Evolutionary conservation across 1,140 invertebrate species (phyloP), one percentile per base, ranked within the genome.

Genomic region (Linepithema humile): DNA sequence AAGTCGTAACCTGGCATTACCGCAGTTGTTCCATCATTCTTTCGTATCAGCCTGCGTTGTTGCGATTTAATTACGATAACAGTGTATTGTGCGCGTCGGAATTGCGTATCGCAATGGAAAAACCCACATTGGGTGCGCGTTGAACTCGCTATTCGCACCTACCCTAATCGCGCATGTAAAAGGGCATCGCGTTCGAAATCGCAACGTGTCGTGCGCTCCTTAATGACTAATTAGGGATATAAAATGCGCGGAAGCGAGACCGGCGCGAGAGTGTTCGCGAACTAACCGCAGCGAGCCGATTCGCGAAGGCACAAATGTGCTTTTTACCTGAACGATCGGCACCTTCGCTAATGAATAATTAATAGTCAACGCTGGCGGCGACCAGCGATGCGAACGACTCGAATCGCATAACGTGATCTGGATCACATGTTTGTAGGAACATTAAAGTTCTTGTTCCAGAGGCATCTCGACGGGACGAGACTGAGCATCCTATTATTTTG

Each of bases 201-300:
- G 67, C 70, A 72, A 83, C 84, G 67, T 60, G 75, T 75, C 65
- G 55, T 48, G 65, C 73, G 23, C 60, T 17, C 50, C 43, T 80
- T 84, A 85, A 87, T 62, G 83, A 86, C 23, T 82, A 88, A 90
- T 90, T 90, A 84, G 43, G 43, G 50, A 65, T 84, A 74, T 50
- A 85, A 1, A 65, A 48, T 5, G 26, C 7, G 32, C 3, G 38
- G 29, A 64, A 55, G 17, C 23, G 73, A 69, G 48, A 29, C 17
- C 23, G 48, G 38, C 43, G 57, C 2, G 17, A 40, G 64, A 67
- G 50, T 48, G 67, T 9, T 45, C 65, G 43, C 40, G 29, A 74
- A 60, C 20, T 53, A 48, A 23, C 20, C 26, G 32, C 60, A 1
- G 32, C 38, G 40, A 50, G 29, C 20, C 38, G 62, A 69, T 10